These are phyloP conservation scores for Betta splendens DNA, from an alignment of 2,797 vertebrate species.

Conservation along the genomic window DNA sequence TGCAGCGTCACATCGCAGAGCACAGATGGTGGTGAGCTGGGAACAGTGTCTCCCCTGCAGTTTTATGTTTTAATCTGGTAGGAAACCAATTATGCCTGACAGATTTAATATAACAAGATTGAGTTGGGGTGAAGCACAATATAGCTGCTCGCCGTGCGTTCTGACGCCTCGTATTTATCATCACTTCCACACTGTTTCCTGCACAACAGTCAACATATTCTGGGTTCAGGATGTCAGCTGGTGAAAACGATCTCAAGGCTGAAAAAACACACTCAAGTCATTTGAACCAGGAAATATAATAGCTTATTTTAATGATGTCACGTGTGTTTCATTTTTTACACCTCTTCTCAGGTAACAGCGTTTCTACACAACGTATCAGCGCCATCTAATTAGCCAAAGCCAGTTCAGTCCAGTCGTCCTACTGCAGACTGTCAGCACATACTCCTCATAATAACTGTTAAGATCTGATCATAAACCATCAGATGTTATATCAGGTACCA, in stretches of 20 bases:
- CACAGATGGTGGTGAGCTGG: constrained; percentile 75
- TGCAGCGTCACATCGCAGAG: constrained; percentile 63
- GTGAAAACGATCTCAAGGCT: constrained; percentile 14
- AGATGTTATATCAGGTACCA: too few species aligned
- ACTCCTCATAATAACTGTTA: too few species aligned
- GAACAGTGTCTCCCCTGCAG: constrained; percentile 72
- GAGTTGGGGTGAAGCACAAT: constrained; percentile 56
- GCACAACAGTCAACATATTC: constrained; percentile 29
- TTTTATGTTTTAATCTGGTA: constrained; percentile 78
- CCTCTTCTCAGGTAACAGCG: background rate
- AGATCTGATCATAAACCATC: too few species aligned
- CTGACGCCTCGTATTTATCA: constrained; percentile 64
- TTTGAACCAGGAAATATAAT: constrained; percentile 16
- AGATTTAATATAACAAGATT: constrained; percentile 74
- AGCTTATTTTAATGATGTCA: background rate
- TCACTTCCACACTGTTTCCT: constrained; percentile 29
- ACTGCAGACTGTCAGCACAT: too few species aligned
- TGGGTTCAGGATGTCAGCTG: constrained; percentile 20
- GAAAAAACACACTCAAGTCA: constrained; percentile 25
- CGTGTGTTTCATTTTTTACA: constrained; percentile 2
- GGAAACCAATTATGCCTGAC: constrained; percentile 81
- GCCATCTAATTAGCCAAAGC: background rate
- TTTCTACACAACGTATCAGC: background rate
- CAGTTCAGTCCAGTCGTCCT: too few species aligned
- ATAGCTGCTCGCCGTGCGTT: constrained; percentile 48